Evolutionary conservation across 2,797 vertebrate genomes (phyloP), one percentile per base, ranked within the genome.

Genomic region (Amniataba percoides): DNA sequence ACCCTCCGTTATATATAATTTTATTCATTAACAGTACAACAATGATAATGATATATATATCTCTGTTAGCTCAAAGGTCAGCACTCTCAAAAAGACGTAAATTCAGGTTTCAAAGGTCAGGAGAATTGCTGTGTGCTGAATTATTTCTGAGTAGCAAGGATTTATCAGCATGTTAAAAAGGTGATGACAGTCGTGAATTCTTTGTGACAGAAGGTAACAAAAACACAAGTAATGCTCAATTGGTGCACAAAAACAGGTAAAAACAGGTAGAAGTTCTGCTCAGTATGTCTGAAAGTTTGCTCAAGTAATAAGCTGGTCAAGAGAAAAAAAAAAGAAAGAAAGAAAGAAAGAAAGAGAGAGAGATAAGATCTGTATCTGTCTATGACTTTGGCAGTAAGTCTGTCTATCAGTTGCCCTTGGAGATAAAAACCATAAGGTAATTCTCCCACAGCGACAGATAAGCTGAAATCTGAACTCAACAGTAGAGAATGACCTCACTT

Each of bases 361-460:
- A 56, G 78, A 87, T 78, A 72, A 82, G 78, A 82, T 88, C 58
- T 68, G 34, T 52, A 80, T 77, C 74, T 1, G 58, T 53, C 40
- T 6, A 21, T 18, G 9, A 31, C 27, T 23, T 7, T 7, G 48
- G 18, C 74, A 31, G 64, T 61, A 81, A 27, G 53, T 40, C 63
- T n/a, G 74, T 77, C 63, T 81, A 23, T 78, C 51, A 27, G 61
- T 11, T 36, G 57, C 7, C 82, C 71, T 86, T 62, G 19, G 1
- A 80, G 82, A 85, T 82, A 88, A 85, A 59, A 81, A 62, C 2
- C 27, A 39, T 2, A 8, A 19, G 49, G 66, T 61, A 57, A 40
- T 66, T 73, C 73, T 71, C 63, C 42, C 57, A 67, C 60, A 70
- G 46, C 19, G 2, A 6, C 62, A 39, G 66, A 87, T 75, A 75